Base-by-base conservation (phyloP, 1,140 invertebrate species). In the Heliconius himera region DNA sequence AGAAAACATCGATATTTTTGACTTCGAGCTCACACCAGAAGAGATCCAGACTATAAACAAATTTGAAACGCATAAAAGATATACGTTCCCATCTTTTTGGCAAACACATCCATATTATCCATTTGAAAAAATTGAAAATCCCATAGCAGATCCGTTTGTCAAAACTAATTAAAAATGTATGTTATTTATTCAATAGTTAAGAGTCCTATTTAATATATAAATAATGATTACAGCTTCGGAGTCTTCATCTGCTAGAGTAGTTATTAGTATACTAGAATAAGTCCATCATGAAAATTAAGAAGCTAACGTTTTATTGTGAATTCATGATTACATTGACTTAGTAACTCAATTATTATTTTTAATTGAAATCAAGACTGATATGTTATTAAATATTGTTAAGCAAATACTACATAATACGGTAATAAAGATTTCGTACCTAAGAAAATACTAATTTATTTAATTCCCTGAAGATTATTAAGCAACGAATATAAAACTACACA, bases 1-100 rank as follows among this genome's bases (percentile, higher is more conserved):
- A 71, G 96, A 98, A 87, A 99, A 99, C 88, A 96, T 97, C 60
- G 89, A 97, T 51, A 95, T 98, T 29, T 98, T 98, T 87, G 97
- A 98, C 88, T 98, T 98, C 85, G 92, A 96, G 86, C 89, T 98
- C 16, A 90, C 94, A 41, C 75, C 94, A 0, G 96, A 96, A 46
- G 96, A 97, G 78, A 88, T 93, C 2, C 82, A 82, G 22, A 82
- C 75, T 49, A 87, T 93, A 0, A 89, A 86, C 33, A 26, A 81
- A 1, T 90, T 87, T 26, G 73, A 94, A 33, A 87, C n/a, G 83
- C 26, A 72, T 26, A 71, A 41, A 1, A 81, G 91, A 54, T 91
- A 83, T 72, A 92, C 89, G 0, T 9, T 87, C 6, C 93, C 91
- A 0, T 89, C 91, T 6, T 93, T 93, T 76, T 94, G 93, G 93